phyloP scores from a whole-genome alignment of 92 coral and sea anemone species.

The Plumapathes pennacea region DNA sequence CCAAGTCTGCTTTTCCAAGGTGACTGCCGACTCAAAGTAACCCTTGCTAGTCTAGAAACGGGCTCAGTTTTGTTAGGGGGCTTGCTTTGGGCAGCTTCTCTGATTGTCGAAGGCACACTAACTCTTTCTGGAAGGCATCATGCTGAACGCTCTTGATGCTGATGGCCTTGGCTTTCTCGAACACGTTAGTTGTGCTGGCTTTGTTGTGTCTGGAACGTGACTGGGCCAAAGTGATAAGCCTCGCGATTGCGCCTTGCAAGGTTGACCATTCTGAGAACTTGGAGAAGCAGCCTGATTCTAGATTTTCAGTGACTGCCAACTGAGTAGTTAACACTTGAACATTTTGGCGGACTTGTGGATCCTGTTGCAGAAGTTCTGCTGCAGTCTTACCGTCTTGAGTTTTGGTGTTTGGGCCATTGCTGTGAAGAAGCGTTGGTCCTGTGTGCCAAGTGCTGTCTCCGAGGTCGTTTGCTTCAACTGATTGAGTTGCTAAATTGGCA shows the following conservation, averaged over 20 bases:
- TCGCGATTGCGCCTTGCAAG: constrained; percentile 12
- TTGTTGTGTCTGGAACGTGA: neutral
- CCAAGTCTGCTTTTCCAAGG: constrained; percentile 1
- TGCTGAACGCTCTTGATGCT: constrained; percentile 1
- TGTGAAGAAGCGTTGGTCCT: constrained; percentile 7
- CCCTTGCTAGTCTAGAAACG: constrained; percentile 13
- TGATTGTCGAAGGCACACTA: neutral
- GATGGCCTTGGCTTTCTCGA: constrained; percentile 4
- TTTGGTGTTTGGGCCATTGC: neutral
- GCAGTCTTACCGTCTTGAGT: neutral
- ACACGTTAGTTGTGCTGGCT: neutral
- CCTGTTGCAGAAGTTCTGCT: neutral
- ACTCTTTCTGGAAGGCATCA: constrained; percentile 10
- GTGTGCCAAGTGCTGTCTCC: constrained; percentile 6
- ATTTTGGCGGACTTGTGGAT: constrained; percentile 29
- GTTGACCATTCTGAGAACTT: constrained; percentile 22
- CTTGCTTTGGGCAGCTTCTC: constrained; percentile 16
- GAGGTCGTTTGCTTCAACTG: neutral
- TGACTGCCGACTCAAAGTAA: constrained; percentile 21
- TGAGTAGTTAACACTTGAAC: neutral
- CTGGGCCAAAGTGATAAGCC: neutral
- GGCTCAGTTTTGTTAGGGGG: constrained; percentile 15
- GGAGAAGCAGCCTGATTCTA: constrained; percentile 9
- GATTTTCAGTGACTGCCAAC: neutral
- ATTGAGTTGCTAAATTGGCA: constrained; percentile 9